A percentile compares a stretch with the other conserved stretches of the same genome.
Conservation (phyloP, 2,888 invertebrate genomes). For the Cephalotes varians region DNA sequence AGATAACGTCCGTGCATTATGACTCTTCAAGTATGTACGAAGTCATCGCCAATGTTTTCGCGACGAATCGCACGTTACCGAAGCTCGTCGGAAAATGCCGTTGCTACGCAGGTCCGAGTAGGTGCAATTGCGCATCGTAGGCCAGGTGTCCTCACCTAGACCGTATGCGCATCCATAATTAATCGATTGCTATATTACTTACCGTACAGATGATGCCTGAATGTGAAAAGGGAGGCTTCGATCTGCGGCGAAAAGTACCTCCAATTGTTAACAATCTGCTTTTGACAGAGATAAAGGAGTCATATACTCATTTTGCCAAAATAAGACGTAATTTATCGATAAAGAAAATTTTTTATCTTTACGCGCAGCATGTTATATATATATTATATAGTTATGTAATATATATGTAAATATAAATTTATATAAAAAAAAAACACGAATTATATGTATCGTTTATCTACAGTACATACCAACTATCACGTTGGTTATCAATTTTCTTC, state of each 20-base stretch:
- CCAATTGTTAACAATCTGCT: background rate
- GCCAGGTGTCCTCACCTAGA: background rate
- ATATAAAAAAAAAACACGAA: background rate
- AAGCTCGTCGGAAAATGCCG: background rate
- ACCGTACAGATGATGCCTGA: background rate
- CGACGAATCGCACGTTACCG: background rate
- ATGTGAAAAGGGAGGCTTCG: background rate
- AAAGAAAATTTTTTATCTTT: background rate
- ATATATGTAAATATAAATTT: background rate
- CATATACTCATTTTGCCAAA: background rate
- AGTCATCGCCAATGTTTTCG: background rate
- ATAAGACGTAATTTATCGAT: background rate
- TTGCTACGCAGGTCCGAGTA: background rate
- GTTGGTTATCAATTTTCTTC: constrained; percentile 2
- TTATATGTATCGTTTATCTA: too few relatives aligned
- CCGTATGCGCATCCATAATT: constrained; percentile 9
- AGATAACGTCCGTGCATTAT: background rate
- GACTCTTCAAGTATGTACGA: background rate
- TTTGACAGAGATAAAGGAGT: background rate
- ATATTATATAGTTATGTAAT: background rate
- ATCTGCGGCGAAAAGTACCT: background rate
- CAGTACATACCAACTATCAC: background rate
- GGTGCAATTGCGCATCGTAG: constrained; percentile 29
- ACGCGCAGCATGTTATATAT: background rate
- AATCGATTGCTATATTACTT: constrained; percentile 32